These are phyloP conservation scores for Eucidaris tribuloides DNA, from an alignment of 35 echinoderm and acorn worm genomes.

Conservation along the genomic window DNA sequence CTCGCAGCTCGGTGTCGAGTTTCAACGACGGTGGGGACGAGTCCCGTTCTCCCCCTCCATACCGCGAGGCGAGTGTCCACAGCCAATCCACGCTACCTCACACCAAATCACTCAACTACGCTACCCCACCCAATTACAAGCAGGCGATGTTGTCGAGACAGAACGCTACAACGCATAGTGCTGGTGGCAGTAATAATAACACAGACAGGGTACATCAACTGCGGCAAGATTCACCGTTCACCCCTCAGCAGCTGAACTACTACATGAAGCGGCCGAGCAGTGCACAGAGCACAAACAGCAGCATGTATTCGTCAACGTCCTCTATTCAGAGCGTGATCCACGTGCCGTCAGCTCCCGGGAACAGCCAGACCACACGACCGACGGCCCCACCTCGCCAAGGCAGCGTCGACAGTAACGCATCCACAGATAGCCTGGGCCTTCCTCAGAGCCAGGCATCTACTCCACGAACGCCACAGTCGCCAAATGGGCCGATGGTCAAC, in stretches of 20 bases:
- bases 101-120: constrained; percentile 39
- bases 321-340: constrained; percentile 93
- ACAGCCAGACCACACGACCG: background rate
- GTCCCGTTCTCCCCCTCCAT: background rate
- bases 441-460: no score
- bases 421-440: constrained; percentile 13
- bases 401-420: background rate
- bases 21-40: background rate
- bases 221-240: background rate
- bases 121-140: constrained; percentile 49
- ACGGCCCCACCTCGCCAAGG: no score
- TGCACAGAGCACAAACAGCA: constrained; percentile 72
- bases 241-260: background rate
- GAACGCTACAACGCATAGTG: no score
- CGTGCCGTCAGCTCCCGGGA: constrained; percentile 12
- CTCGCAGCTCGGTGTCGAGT: background rate
- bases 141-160: background rate
- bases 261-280: constrained; percentile 59
- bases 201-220: background rate
- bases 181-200: background rate
- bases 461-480: background rate
- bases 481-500: constrained; percentile 29
- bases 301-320: constrained; percentile 85
- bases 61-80: background rate
- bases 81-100: constrained; percentile 22